Base-by-base conservation (phyloP, 53 echinoderm and acorn worm genomes). In the Echinarachnius parma region DNA sequence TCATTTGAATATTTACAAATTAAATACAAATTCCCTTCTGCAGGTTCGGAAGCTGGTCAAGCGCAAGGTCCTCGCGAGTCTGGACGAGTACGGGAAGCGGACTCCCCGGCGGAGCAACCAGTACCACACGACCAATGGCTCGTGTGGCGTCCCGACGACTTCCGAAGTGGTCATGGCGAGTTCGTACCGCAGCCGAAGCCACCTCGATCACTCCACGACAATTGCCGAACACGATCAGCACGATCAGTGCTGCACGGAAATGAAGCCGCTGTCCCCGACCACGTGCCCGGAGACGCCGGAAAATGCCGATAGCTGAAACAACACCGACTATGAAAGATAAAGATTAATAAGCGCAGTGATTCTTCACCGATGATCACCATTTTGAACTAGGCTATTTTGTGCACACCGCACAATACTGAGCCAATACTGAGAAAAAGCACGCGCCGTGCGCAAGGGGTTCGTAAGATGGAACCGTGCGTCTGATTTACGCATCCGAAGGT, bases 181-280 rank as follows among this genome's bases (percentile, higher is more conserved):
- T 10, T 86, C 89, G 16, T 90, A 77, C 45, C 84, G 90, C 20
- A n/a, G n/a, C n/a, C 59, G 83, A 36, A 88, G 83, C 53, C 87
- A 77, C 50, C 84, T 79, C 0, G 83, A 88, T 25, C 75, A 70
- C 1, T 74, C 84, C 21, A 87, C 84, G n/a, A 81, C 92, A 9
- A 75, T 75, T 7, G 75, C 64, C 28, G 81, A 81, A 16, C 78
- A 88, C 16, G n/a, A n/a, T n/a, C n/a, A n/a, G n/a, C n/a, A n/a
- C n/a, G n/a, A 81, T 21, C 78, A 88, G 22, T 82, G 78, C n/a
- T 82, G 78, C 4, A 84, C 85, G 31, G 92, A 92, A 63, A 77
- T 92, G 82, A 92, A 88, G 35, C 92, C 92, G 31, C 87, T 92
- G n/a, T n/a, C n/a, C n/a, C n/a, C n/a, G n/a, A n/a, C n/a, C n/a